phyloP scores from a whole-genome alignment of 2,888 invertebrate genomes.

The Eupithecia dodoneata region DNA sequence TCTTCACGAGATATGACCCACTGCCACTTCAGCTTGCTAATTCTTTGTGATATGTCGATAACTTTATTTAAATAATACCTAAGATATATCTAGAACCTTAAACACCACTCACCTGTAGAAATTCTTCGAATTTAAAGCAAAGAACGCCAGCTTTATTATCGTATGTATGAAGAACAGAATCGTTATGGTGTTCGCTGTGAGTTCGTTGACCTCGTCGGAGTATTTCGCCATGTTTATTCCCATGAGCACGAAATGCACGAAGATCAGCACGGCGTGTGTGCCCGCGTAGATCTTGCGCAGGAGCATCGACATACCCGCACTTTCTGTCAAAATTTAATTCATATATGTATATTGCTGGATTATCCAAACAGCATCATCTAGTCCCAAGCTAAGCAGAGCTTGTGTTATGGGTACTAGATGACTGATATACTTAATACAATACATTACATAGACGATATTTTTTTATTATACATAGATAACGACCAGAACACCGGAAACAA shows the following conservation, averaged over 20 bases:
- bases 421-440: too few relatives aligned
- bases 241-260: conserved; percentile 86
- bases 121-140: conserved; percentile 88
- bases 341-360: too few relatives aligned
- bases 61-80: too few relatives aligned
- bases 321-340: conserved; percentile 56
- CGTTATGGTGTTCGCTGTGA: conserved; percentile 91
- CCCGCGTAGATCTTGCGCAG: conserved; percentile 85
- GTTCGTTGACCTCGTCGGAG: conserved; percentile 89
- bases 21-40: too few relatives aligned
- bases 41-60: too few relatives aligned
- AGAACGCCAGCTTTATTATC: conserved; percentile 89
- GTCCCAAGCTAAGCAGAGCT: too few relatives aligned
- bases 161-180: conserved; percentile 91
- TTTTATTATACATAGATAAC: too few relatives aligned
- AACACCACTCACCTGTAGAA: conserved; percentile 87
- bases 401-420: too few relatives aligned
- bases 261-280: conserved; percentile 85
- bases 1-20: too few relatives aligned
- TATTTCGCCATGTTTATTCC: conserved; percentile 88
- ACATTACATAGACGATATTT: too few relatives aligned
- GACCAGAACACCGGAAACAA: too few relatives aligned
- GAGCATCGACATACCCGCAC: conserved; percentile 77
- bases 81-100: neutral
- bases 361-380: too few relatives aligned